Conservation (phyloP, 2,113 vertebrate genomes). For the Noctilio leporinus region DNA sequence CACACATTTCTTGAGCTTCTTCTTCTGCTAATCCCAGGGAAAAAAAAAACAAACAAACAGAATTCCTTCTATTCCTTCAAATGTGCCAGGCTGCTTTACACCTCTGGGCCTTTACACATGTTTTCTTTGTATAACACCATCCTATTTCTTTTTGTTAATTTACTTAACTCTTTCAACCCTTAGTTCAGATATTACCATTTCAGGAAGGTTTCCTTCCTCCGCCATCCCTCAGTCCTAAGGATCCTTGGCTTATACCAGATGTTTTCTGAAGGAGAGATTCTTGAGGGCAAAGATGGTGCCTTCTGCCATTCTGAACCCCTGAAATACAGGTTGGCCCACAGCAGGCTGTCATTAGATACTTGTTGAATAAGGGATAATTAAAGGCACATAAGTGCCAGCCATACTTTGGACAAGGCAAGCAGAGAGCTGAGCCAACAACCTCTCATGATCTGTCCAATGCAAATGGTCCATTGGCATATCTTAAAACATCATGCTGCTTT, state of each 20-base stretch:
- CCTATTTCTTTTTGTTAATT: background rate
- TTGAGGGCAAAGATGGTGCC: background rate
- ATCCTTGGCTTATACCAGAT: too few relatives aligned
- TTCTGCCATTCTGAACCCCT: background rate
- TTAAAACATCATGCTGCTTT: background rate
- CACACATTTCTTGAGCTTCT: background rate
- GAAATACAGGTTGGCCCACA: background rate
- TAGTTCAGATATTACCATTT: background rate
- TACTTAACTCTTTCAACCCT: background rate
- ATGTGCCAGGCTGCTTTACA: background rate
- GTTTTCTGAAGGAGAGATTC: background rate
- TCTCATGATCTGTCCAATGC: background rate
- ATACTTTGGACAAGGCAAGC: background rate
- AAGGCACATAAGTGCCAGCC: background rate
- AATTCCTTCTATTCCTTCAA: background rate
- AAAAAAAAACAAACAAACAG: too few relatives aligned
- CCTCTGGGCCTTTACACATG: background rate
- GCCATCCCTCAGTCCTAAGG: too few relatives aligned
- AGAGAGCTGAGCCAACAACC: background rate
- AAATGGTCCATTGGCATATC: background rate
- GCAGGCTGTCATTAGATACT: background rate
- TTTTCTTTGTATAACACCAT: background rate
- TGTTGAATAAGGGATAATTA: slow-evolving; percentile 1
- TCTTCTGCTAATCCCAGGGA: background rate
- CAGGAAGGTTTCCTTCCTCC: background rate